Evolutionary conservation across 37 sponge, comb jelly and placozoan genomes (phyloP).

Genomic region (Spongia lamella): DNA sequence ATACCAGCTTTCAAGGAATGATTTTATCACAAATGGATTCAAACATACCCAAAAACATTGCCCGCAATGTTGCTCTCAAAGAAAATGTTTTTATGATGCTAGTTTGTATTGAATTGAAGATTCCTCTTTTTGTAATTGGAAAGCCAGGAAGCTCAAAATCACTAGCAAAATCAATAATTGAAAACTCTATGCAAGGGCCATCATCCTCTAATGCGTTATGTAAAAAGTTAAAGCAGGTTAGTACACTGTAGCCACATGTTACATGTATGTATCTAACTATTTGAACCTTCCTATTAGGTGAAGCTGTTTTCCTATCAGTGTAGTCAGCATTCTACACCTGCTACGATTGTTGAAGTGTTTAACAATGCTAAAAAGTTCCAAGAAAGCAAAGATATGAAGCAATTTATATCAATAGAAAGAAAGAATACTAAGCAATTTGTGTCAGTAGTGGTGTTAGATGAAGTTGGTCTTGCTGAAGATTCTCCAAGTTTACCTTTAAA

Average conservation of each 20-base stretch:
- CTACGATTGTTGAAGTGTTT: slow-evolving; percentile 69
- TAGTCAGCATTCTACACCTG: slow-evolving; percentile 80
- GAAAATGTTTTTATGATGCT: slow-evolving; percentile 10
- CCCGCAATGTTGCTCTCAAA: background rate
- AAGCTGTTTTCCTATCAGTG: slow-evolving; percentile 79
- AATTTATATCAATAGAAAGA: too few species aligned
- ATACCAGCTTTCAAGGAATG: too few species aligned
- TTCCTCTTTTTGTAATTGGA: background rate
- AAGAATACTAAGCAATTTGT: slow-evolving; percentile 32
- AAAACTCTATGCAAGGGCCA: background rate
- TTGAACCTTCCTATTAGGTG: slow-evolving; percentile 17
- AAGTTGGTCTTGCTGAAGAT: slow-evolving; percentile 88
- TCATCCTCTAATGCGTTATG: too few species aligned
- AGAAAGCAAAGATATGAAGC: slow-evolving; percentile 33
- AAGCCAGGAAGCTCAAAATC: slow-evolving; percentile 10
- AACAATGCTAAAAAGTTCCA: slow-evolving; percentile 53
- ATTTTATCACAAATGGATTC: too few species aligned
- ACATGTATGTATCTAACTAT: background rate
- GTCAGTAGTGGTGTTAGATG: slow-evolving; percentile 84
- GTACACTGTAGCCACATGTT: background rate
- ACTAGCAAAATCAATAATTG: slow-evolving; percentile 5
- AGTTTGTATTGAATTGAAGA: background rate
- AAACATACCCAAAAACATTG: background rate
- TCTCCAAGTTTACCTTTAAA: slow-evolving; percentile 82
- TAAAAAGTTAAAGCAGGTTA: background rate